phyloP scores from a whole-genome alignment of 2,797 vertebrate species.

The Phylloscopus collybita region DNA sequence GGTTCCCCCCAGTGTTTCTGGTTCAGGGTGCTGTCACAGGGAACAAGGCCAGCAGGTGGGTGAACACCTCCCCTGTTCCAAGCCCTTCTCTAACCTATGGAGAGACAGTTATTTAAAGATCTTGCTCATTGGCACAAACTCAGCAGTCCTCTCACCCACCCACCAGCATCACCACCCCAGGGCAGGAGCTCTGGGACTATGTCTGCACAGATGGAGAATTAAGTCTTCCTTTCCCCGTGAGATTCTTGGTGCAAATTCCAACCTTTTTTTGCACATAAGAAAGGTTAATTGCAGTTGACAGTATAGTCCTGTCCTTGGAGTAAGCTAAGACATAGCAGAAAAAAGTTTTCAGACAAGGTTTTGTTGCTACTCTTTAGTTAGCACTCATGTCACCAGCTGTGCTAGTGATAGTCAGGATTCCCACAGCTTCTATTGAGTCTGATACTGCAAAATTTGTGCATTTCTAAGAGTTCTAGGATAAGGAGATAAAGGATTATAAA shows the following conservation, averaged over 20 bases:
- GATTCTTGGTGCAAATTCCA: neutral
- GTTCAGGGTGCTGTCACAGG: neutral
- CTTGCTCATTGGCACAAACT: neutral
- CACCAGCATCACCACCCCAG: neutral
- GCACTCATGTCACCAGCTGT: neutral
- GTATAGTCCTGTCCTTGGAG: neutral
- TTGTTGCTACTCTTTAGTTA: neutral
- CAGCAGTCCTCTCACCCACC: rapidly evolving
- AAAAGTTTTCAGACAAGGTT: neutral
- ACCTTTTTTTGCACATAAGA: neutral
- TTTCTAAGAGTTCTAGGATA: neutral
- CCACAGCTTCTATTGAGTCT: neutral
- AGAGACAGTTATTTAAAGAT: neutral
- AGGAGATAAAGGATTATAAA: neutral
- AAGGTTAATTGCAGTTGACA: neutral
- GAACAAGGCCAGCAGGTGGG: neutral
- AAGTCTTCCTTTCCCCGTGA: neutral
- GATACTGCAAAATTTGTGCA: neutral
- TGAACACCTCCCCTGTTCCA: neutral
- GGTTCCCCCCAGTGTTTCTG: neutral
- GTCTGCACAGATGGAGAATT: neutral
- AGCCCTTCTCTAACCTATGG: neutral
- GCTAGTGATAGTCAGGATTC: neutral
- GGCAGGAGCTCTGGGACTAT: neutral
- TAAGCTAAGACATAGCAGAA: neutral